phyloP scores from a whole-genome alignment of 2,113 vertebrate genomes.

The Bubo blakistoni region DNA sequence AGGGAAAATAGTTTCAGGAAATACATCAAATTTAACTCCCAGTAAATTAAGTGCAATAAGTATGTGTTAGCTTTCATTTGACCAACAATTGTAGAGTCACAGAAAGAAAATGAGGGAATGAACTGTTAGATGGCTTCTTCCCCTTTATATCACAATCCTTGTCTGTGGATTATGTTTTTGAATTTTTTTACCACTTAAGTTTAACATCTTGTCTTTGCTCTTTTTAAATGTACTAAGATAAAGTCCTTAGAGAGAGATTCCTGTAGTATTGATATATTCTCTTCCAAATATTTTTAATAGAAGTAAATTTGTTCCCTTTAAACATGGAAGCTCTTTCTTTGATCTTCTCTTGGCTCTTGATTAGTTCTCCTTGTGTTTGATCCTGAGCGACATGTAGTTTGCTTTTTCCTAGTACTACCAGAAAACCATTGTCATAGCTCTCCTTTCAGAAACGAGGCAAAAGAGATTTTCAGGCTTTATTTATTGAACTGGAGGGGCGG shows the following conservation, averaged over 20 bases:
- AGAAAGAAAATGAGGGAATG: background rate
- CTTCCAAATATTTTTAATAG: constrained; percentile 1
- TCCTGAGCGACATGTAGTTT: background rate
- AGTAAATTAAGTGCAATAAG: background rate
- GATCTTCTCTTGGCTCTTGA: background rate
- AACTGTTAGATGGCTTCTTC: background rate
- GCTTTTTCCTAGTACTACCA: background rate
- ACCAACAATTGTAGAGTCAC: background rate
- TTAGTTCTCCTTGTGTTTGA: background rate
- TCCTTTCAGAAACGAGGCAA: background rate
- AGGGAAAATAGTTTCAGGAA: background rate
- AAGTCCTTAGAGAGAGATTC: background rate
- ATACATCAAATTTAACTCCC: background rate
- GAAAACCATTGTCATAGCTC: background rate
- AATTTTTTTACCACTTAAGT: background rate
- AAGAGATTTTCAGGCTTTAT: background rate
- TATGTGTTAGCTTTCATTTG: background rate
- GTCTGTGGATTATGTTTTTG: background rate
- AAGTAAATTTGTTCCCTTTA: background rate
- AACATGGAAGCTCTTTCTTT: background rate
- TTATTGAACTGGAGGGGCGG: background rate
- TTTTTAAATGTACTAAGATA: background rate
- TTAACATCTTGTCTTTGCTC: background rate
- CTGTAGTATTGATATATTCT: background rate
- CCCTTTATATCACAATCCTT: background rate